Evolutionary conservation across 2,797 vertebrate species (phyloP).

Genomic region (Nyctibius grandis): DNA sequence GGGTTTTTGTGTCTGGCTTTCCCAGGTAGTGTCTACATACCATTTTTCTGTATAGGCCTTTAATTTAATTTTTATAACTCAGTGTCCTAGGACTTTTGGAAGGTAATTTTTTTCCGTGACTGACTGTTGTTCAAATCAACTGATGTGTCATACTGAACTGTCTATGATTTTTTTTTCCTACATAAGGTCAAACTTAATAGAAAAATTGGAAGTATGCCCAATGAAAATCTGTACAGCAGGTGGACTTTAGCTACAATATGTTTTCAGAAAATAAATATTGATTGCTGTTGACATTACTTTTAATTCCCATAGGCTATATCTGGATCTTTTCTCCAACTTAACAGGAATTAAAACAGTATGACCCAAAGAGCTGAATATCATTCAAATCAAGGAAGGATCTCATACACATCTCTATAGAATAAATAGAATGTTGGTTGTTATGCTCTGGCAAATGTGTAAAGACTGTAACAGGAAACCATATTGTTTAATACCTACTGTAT

Average conservation of each 20-base stretch:
- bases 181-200: conserved; percentile 30
- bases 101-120: neutral
- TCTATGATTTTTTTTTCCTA: neutral
- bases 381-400: neutral
- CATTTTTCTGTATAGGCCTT: neutral
- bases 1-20: neutral
- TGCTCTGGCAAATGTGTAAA: neutral
- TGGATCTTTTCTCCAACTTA: neutral
- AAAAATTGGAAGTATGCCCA: conserved; percentile 30
- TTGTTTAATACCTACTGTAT: neutral
- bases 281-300: neutral
- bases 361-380: neutral
- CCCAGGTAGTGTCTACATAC: neutral
- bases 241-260: neutral
- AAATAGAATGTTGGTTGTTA: neutral
- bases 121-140: neutral
- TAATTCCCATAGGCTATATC: neutral
- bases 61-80: neutral
- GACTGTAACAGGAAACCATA: neutral
- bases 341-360: neutral
- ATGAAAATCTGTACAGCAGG: conserved; percentile 4
- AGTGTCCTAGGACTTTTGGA: neutral
- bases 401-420: neutral
- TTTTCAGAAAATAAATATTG: conserved; percentile 7
- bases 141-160: neutral